phyloP scores from a whole-genome alignment of 1,140 invertebrate genomes.

The Drosophila cardini region DNA sequence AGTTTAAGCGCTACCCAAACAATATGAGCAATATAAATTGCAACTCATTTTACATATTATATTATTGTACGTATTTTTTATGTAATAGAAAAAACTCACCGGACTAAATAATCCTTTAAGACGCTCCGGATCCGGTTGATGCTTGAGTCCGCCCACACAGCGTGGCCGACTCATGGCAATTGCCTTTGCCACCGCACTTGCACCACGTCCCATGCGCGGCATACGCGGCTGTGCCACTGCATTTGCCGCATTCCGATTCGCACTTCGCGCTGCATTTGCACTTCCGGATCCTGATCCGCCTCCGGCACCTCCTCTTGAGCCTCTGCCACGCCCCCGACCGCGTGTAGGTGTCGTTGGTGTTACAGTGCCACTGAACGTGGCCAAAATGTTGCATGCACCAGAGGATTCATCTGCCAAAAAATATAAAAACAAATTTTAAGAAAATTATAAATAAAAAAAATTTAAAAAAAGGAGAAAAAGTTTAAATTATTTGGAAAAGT shows the following conservation, averaged over 20 bases:
- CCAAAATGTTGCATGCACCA: slow-evolving; percentile 23
- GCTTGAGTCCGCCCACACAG: slow-evolving; percentile 78
- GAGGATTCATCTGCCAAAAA: slow-evolving; percentile 78
- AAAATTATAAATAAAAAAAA: background rate
- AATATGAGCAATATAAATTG: too few relatives aligned
- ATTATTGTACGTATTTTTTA: too few relatives aligned
- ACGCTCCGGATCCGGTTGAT: slow-evolving; percentile 77
- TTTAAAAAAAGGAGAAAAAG: too few relatives aligned
- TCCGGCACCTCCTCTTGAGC: slow-evolving; percentile 60
- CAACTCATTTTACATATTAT: too few relatives aligned
- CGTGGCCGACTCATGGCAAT: slow-evolving; percentile 76
- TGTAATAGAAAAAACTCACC: slow-evolving; percentile 56
- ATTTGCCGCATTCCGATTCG: slow-evolving; percentile 10
- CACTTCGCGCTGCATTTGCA: slow-evolving; percentile 28
- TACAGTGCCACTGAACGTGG: slow-evolving; percentile 15
- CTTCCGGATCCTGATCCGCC: slow-evolving; percentile 45
- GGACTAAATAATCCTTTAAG: slow-evolving; percentile 81
- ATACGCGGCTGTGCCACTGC: slow-evolving; percentile 48
- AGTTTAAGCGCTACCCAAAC: background rate
- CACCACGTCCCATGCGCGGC: slow-evolving; percentile 75
- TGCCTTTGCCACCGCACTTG: slow-evolving; percentile 77
- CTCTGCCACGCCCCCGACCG: slow-evolving; percentile 73
- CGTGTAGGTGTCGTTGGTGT: slow-evolving; percentile 45
- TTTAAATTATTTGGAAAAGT: too few relatives aligned
- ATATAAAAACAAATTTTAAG: background rate